Evolutionary conservation across 2,113 vertebrate genomes (phyloP), one percentile per base, ranked within the genome.

Genomic region (Centropus unirufus): DNA sequence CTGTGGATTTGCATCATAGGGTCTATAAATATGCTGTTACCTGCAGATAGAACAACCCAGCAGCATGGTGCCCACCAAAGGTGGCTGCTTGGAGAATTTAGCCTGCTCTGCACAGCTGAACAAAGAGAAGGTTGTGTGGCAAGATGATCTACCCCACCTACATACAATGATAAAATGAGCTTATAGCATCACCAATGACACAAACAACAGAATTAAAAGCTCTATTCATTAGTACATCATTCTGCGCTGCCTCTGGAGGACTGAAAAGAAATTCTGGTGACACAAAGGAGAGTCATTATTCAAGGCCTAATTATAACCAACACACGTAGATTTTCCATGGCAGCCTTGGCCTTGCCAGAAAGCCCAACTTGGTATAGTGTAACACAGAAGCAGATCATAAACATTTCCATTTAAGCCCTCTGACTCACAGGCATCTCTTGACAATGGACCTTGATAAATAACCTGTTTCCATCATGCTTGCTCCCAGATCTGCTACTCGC

Each of bases 281-380:
- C 76, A 90, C 85, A 90, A 64, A 76, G 51, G 14, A 51, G 26
- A 75, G 72, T 54, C 15, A 46, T 91, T 70, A 68, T 75, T 76
- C 93, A 88, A 24, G 44, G 27, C 72, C 94, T 96, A 96, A 95
- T 94, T 87, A 94, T 97, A 97, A 92, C 83, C 57, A 87, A 12
- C 44, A 30, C 20, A 64, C 0, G 7, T 21, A 68, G 61, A 89
- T 86, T 96, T 97, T 97, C 92, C 96, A 87, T 84, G 80, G 89
- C 61, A 85, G 88, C 68, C 30, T 80, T 49, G 61, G 86, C 64
- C 61, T 72, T 52, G 42, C 78, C 73, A 92, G 76, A 62, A 87
- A 75, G 52, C 88, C 94, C 69, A 88, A 72, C 24, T 1, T 36
- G 59, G 83, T 1, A 3, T 32, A 62, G 74, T 0, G 0, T 27